Conservation (phyloP, 1,140 invertebrate species). For the Chelonus insularis region DNA sequence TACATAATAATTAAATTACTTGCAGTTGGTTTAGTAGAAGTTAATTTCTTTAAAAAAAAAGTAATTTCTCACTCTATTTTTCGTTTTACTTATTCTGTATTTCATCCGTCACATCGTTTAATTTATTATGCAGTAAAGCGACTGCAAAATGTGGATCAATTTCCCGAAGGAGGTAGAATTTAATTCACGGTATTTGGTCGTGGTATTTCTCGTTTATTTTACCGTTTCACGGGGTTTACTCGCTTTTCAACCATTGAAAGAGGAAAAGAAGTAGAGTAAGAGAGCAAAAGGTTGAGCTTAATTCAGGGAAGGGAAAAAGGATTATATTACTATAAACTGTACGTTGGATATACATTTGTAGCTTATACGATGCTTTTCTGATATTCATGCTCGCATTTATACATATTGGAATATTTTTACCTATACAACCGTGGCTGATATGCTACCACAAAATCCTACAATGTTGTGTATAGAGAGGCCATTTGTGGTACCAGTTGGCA, state of each 20-base stretch:
- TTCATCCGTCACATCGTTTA: constrained; percentile 9
- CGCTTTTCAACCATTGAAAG: not conserved
- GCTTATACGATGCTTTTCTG: constrained; percentile 7
- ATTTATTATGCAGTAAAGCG: constrained; percentile 9
- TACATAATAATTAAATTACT: too few relatives aligned
- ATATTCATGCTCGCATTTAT: constrained; percentile 4
- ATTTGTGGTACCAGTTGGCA: constrained; percentile 4
- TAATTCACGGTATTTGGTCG: constrained; percentile 21
- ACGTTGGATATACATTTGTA: not conserved
- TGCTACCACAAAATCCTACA: constrained; percentile 15
- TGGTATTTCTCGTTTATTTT: constrained; percentile 19
- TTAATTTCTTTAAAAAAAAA: not conserved
- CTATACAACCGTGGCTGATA: not conserved
- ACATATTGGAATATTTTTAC: constrained; percentile 18
- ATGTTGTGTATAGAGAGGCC: not conserved
- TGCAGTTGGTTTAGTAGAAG: too few relatives aligned
- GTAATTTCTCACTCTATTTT: constrained; percentile 13
- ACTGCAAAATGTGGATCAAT: constrained; percentile 6
- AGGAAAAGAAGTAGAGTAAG: not conserved
- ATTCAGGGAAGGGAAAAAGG: constrained; percentile 7
- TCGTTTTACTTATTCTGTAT: not conserved
- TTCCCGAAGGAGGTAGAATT: constrained; percentile 1
- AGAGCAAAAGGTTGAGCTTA: not conserved
- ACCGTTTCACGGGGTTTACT: constrained; percentile 14
- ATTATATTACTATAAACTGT: constrained; percentile 23